Evolutionary conservation across 1,140 invertebrate genomes (phyloP).

Genomic region (Myzus persicae): DNA sequence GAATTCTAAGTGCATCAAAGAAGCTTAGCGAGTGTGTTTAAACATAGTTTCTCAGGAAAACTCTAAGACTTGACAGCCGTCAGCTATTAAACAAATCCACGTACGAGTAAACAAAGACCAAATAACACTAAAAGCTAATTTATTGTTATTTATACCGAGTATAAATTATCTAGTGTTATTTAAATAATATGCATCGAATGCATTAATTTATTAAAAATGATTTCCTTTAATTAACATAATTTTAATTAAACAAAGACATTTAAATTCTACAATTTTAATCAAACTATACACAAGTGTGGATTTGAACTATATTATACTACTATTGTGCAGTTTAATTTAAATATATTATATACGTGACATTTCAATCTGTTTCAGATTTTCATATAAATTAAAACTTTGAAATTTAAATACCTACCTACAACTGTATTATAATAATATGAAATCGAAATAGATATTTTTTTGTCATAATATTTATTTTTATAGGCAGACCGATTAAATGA

Average conservation of each 20-base stretch:
- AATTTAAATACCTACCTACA: not conserved
- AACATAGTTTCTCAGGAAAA: constrained; percentile 23
- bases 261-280: not conserved
- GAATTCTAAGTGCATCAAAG: constrained; percentile 45
- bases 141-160: constrained; percentile 4
- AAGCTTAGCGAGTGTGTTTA: constrained; percentile 13
- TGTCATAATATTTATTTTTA: not conserved
- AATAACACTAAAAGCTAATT: not conserved
- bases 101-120: not conserved
- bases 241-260: not conserved
- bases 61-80: constrained; percentile 16
- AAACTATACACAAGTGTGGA: not conserved
- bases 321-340: not conserved
- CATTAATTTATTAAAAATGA: not conserved
- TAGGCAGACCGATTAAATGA: not conserved
- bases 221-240: constrained; percentile 7
- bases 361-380: not conserved
- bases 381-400: not conserved
- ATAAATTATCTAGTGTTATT: not conserved
- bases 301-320: not conserved
- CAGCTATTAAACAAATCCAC: constrained; percentile 1
- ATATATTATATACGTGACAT: not conserved
- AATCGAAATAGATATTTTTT: not conserved
- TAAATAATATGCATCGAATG: not conserved
- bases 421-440: not conserved